Percentiles rank a stretch among this genome's conserved stretches.
These are phyloP conservation scores for Periophthalmus magnuspinnatus DNA, from an alignment of 2,797 vertebrate species.

Conservation along the genomic window DNA sequence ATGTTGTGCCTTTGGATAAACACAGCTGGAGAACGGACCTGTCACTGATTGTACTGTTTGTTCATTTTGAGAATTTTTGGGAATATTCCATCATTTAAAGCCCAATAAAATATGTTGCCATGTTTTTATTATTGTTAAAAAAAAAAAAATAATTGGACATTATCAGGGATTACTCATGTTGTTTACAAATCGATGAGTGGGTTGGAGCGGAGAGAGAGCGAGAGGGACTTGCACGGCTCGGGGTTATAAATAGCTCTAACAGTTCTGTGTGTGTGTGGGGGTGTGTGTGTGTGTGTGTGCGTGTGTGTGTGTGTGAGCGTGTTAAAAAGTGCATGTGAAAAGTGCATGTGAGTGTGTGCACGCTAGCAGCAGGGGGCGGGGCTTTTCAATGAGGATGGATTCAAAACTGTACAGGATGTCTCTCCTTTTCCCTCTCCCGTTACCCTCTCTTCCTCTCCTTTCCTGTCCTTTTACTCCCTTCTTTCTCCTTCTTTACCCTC, in stretches of 20 bases:
- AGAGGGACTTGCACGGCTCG: neutral
- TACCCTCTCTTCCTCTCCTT: neutral
- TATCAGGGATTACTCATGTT: neutral
- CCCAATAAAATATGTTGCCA: too few species aligned
- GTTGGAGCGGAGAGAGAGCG: neutral
- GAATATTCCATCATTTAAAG: too few species aligned
- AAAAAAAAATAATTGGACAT: too few species aligned
- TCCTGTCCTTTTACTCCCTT: slow-evolving; percentile 10
- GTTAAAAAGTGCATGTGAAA: neutral
- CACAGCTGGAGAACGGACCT: too few species aligned
- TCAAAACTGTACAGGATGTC: neutral
- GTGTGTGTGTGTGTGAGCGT: too few species aligned
- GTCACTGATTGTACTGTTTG: too few species aligned
- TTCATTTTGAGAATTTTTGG: too few species aligned
- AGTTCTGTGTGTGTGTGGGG: neutral
- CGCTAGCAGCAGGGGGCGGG: neutral
- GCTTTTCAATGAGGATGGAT: neutral
- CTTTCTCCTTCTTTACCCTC: neutral
- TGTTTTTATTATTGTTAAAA: too few species aligned
- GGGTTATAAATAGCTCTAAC: neutral
- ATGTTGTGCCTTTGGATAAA: too few species aligned
- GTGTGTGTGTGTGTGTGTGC: too few species aligned
- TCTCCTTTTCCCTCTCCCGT: neutral
- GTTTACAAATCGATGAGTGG: neutral
- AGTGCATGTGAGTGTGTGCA: neutral